Evolutionary conservation across 2,113 vertebrate species (phyloP).

Genomic region (Antechinus stuartii): DNA sequence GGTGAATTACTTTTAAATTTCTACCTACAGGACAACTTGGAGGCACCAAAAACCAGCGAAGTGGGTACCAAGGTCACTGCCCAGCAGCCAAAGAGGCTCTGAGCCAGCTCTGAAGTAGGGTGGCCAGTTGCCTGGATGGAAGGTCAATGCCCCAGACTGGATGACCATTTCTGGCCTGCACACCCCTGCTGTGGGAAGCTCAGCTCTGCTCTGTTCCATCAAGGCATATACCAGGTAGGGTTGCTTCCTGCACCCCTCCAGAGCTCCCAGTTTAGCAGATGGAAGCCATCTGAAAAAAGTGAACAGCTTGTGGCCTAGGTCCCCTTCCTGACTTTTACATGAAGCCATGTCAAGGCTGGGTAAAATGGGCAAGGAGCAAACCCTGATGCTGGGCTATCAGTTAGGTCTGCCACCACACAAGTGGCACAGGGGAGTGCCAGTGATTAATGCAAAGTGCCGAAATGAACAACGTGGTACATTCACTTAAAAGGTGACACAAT

Average conservation of each 20-base stretch:
- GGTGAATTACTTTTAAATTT: neutral
- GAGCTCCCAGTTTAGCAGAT: neutral
- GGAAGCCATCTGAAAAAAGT: neutral
- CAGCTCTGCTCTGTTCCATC: neutral
- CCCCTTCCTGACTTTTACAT: neutral
- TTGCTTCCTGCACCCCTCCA: neutral
- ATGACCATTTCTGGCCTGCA: neutral
- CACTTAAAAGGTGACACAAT: constrained; percentile 25
- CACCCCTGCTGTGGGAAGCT: constrained; percentile 5
- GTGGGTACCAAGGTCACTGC: neutral
- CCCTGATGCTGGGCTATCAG: neutral
- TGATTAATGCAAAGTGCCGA: neutral
- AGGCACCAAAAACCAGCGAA: neutral
- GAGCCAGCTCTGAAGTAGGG: constrained; percentile 22
- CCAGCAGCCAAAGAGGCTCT: neutral
- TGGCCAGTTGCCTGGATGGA: constrained; percentile 38
- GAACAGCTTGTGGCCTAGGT: neutral
- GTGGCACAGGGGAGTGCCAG: neutral
- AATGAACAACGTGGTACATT: neutral
- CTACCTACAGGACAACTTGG: neutral
- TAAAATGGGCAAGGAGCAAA: neutral
- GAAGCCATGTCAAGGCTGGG: neutral
- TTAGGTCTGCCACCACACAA: neutral
- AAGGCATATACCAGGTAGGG: neutral
- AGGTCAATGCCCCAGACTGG: constrained; percentile 35